phyloP scores from a whole-genome alignment of 1,140 invertebrate species.

The Magallana ariakensis region DNA sequence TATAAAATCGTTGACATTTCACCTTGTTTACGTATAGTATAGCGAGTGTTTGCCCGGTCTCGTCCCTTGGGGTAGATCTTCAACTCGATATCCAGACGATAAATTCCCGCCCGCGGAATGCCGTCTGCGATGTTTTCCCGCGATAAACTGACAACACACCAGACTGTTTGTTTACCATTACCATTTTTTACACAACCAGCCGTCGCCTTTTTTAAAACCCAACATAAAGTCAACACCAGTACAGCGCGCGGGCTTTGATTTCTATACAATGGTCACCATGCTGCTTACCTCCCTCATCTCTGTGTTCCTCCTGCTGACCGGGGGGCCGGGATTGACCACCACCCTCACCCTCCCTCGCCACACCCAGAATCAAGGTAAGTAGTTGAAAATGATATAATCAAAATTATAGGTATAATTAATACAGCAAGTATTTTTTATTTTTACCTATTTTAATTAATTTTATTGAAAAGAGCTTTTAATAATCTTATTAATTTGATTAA shows the following conservation, averaged over 20 bases:
- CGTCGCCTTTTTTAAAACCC: neutral
- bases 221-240: too few species aligned
- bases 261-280: neutral
- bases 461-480: too few species aligned
- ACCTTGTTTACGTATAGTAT: neutral
- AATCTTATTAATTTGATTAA: too few species aligned
- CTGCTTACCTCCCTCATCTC: neutral
- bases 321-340: neutral
- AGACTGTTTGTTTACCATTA: neutral
- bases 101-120: neutral
- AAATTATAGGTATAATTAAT: too few species aligned
- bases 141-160: neutral
- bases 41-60: neutral
- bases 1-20: neutral
- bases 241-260: neutral
- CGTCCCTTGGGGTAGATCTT: neutral
- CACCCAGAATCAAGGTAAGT: neutral
- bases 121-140: neutral
- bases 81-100: neutral
- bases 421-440: too few species aligned
- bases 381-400: too few species aligned
- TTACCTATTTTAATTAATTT: too few species aligned
- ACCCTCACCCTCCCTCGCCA: neutral
- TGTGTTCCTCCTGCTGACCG: neutral
- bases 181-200: neutral